Evolutionary conservation across 2,113 vertebrate genomes (phyloP).

Genomic region (Platichthys flesus): DNA sequence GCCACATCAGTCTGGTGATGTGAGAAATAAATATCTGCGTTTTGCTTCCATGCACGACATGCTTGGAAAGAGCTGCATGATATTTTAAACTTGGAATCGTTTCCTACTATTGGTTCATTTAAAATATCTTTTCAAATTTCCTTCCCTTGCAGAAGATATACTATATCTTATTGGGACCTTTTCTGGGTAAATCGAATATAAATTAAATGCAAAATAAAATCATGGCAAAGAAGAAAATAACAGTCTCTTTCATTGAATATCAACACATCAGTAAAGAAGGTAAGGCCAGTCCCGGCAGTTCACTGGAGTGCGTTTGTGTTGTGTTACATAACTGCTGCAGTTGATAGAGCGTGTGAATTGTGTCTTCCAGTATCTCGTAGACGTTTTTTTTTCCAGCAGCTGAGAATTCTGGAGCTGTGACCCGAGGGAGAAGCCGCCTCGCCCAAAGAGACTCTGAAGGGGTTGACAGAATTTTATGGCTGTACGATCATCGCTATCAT

Average conservation of each 20-base stretch:
- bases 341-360: conserved; percentile 70
- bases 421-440: conserved; percentile 25
- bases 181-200: too few species aligned
- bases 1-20: not conserved
- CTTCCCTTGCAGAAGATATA: too few species aligned
- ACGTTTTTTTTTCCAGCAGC: conserved; percentile 55
- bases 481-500: not conserved
- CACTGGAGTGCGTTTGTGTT: conserved; percentile 50
- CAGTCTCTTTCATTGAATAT: not conserved
- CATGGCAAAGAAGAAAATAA: not conserved
- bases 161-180: too few species aligned
- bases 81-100: not conserved
- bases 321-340: conserved; percentile 57
- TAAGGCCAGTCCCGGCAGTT: conserved; percentile 32
- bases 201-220: too few species aligned
- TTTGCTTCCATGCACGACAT: too few species aligned
- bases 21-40: not conserved
- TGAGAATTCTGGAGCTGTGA: conserved; percentile 65
- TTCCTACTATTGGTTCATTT: too few species aligned
- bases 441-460: conserved; percentile 17
- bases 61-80: too few species aligned
- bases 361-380: conserved; percentile 44
- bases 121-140: too few species aligned
- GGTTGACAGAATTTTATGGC: conserved; percentile 9
- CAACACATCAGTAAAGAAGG: conserved; percentile 20